phyloP scores from a whole-genome alignment of 1,140 invertebrate genomes.

The Magallana angulata region DNA sequence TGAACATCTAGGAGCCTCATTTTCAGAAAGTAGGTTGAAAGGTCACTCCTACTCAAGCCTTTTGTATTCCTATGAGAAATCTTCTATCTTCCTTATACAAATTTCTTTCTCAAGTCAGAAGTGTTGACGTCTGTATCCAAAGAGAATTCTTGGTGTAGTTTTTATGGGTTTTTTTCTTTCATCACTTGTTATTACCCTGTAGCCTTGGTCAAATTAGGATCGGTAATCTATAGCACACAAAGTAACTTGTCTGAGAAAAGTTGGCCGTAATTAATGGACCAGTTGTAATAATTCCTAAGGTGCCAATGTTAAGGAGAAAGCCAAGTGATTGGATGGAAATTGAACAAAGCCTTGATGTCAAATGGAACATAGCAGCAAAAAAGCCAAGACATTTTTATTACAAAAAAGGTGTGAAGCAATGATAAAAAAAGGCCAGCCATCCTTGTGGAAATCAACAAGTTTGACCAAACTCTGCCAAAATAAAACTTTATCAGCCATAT shows the following conservation, averaged over 20 bases:
- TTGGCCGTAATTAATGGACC: no score
- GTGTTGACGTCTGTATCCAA: not conserved
- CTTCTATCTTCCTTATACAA: not conserved
- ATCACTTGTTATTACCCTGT: not conserved
- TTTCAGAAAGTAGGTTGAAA: not conserved
- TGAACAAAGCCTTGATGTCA: not conserved
- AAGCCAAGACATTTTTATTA: not conserved
- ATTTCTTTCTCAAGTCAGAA: not conserved
- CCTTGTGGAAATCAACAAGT: no score
- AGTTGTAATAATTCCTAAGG: no score
- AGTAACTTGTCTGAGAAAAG: not conserved
- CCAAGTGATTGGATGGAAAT: not conserved
- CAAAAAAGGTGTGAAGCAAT: not conserved
- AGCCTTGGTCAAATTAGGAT: not conserved
- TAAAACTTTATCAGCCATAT: no score
- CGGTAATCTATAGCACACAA: not conserved
- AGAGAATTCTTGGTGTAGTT: not conserved
- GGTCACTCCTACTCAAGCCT: not conserved
- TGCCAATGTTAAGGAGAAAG: no score
- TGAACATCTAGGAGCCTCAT: not conserved
- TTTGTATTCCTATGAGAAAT: not conserved
- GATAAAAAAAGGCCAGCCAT: not conserved
- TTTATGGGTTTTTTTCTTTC: not conserved
- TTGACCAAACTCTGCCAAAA: no score
- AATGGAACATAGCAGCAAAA: not conserved